Evolutionary conservation across 1,140 invertebrate species (phyloP), one percentile per base, ranked within the genome.

Genomic region (Rhizoglyphus robini): DNA sequence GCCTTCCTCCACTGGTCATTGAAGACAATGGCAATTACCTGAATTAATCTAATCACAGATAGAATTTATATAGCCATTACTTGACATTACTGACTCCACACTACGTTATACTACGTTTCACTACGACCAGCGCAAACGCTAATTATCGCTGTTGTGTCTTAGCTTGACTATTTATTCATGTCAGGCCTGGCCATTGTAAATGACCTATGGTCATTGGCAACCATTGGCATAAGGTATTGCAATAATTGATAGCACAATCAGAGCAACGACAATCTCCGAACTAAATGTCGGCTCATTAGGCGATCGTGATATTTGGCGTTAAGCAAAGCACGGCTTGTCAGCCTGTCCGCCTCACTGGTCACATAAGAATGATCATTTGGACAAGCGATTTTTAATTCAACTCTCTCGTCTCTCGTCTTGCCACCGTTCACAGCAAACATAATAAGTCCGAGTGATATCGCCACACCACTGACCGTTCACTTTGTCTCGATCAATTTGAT

Each of bases 161-260:
- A 34, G 36, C 31, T 60, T 60, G 31, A 32, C 51, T 32, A 54
- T 54, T 54, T 54, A 41, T 41, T 41, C 36, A 41, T 41, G 36
- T 41, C 36, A 41, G 36, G 18, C 18, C 18, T 41, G 36, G 8
- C 8, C 18, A 41, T 41, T 8, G 58, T 32, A 60, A 38, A 60
- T 60, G 58, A 60, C 58, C 58, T 38, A 34, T 46, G 58, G 58
- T 60, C 58, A 60, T 46, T 60, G 27, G 29, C 54, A n/a, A 58
- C 15, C 15, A 58, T 11, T 3, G 29, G 15, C 3, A 59, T 18
- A 8, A 59, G 5, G 4, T 59, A 59, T 59, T 20, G 5, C 25
- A 59, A 29, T 34, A 59, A 11, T 59, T 59, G 51, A 54, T 54
- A 54, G 51, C 51, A 54, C 51, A 54, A 54, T 54, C 51, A 54